Conservation (phyloP, 2,888 invertebrate species). For the Coleophora flavipennella region DNA sequence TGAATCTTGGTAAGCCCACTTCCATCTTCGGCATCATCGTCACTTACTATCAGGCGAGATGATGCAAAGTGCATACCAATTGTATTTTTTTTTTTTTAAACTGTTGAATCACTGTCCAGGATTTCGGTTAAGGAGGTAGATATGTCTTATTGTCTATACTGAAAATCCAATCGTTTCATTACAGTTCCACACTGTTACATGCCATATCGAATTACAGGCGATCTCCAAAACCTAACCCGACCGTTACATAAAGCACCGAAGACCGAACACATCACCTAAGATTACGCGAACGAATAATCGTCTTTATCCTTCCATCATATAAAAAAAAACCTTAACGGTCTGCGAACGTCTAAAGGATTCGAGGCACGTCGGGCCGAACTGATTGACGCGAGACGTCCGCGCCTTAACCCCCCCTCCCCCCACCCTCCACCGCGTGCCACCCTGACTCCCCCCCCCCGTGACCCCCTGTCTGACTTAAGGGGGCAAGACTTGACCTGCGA, state of each 20-base stretch:
- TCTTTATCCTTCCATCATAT: conserved; percentile 39
- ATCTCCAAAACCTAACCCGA: background rate
- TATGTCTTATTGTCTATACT: too few species aligned
- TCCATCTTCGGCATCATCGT: too few species aligned
- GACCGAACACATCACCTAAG: conserved; percentile 20
- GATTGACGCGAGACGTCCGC: conserved; percentile 71
- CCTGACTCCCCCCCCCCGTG: conserved; percentile 14
- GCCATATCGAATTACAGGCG: background rate
- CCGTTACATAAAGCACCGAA: conserved; percentile 7
- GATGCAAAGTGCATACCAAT: too few species aligned
- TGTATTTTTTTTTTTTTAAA: too few species aligned
- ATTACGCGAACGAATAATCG: conserved; percentile 45
- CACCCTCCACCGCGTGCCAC: conserved; percentile 9
- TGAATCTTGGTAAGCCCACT: too few species aligned
- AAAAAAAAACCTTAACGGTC: conserved; percentile 46
- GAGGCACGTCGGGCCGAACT: conserved; percentile 63
- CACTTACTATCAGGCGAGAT: too few species aligned
- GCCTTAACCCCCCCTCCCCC: conserved; percentile 28
- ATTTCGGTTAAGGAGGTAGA: too few species aligned
- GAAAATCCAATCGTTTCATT: too few species aligned
- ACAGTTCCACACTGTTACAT: too few species aligned
- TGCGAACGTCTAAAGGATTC: conserved; percentile 44
- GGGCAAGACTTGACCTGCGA: conserved; percentile 50
- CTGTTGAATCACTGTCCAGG: too few species aligned
- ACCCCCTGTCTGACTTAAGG: conserved; percentile 1